Percentiles rank a stretch among this genome's conserved stretches.
These are phyloP conservation scores for Neosilurus hyrtlii DNA, from an alignment of 2,797 vertebrate species.

Conservation along the genomic window DNA sequence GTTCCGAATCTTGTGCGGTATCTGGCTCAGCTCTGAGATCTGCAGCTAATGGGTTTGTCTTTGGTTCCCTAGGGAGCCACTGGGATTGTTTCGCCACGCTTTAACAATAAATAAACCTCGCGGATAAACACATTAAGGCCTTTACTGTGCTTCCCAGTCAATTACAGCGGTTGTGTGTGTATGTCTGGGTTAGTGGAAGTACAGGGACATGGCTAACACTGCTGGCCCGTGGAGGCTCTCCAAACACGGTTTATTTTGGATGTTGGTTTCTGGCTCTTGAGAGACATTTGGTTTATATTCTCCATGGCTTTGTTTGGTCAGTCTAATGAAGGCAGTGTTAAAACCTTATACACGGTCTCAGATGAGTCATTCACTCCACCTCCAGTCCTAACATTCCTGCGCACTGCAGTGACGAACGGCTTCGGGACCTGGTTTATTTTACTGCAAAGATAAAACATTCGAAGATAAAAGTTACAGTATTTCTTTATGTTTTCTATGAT, in stretches of 20 bases:
- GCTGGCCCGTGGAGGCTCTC: conserved; percentile 34
- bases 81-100: conserved; percentile 25
- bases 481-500: conserved; percentile 5
- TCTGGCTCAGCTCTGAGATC: conserved; percentile 16
- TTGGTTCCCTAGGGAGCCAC: conserved; percentile 31
- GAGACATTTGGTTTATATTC: conserved; percentile 37
- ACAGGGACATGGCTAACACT: conserved; percentile 12
- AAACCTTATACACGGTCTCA: conserved; percentile 27
- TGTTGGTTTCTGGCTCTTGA: conserved; percentile 37
- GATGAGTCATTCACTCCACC: conserved; percentile 37
- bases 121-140: conserved; percentile 47
- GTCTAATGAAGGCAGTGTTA: conserved; percentile 34
- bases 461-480: conserved; percentile 21
- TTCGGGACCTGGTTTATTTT: conserved; percentile 23
- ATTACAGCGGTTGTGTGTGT: conserved; percentile 30
- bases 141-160: conserved; percentile 36
- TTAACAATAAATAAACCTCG: conserved; percentile 45
- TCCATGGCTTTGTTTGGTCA: conserved; percentile 42
- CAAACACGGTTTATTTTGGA: conserved; percentile 44
- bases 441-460: conserved; percentile 13
- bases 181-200: conserved; percentile 28
- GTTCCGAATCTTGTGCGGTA: conserved; percentile 5
- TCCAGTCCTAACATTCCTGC: conserved; percentile 32
- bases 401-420: conserved; percentile 8
- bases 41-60: conserved; percentile 41